Conservation (phyloP, 1,140 invertebrate genomes). For the Drosophila pandora region DNA sequence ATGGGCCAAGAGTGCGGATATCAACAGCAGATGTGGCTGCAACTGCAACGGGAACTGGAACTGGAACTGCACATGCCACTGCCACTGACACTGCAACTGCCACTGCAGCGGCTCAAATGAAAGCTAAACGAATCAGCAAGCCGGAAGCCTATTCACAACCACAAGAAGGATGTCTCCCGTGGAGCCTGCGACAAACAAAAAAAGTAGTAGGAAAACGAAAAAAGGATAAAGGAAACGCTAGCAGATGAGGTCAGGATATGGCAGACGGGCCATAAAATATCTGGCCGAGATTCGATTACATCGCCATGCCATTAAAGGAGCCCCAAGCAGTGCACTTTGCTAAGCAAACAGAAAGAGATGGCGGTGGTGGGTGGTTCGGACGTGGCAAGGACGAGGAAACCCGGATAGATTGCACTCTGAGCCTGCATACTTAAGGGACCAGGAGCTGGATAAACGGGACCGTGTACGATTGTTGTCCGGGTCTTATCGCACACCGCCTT, state of each 20-base stretch:
- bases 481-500: constrained; percentile 50
- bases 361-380: not conserved
- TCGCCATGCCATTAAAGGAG: constrained; percentile 59
- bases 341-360: constrained; percentile 52
- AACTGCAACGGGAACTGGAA: constrained; percentile 19
- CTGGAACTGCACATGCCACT: constrained; percentile 25
- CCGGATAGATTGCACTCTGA: constrained; percentile 38
- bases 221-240: constrained; percentile 29
- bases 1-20: constrained; percentile 36
- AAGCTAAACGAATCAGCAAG: constrained; percentile 74
- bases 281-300: constrained; percentile 72
- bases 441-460: constrained; percentile 51
- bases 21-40: constrained; percentile 16
- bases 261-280: constrained; percentile 56
- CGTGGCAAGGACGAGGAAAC: constrained; percentile 2
- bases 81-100: constrained; percentile 4
- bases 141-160: constrained; percentile 74
- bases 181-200: constrained; percentile 18
- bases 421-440: constrained; percentile 56
- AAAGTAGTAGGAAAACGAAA: constrained; percentile 7
- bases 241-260: constrained; percentile 72
- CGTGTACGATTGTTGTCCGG: constrained; percentile 64
- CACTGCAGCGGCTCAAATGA: constrained; percentile 49
- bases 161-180: constrained; percentile 39
- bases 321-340: constrained; percentile 66